Evolutionary conservation across 2,888 invertebrate species (phyloP), one percentile per base, ranked within the genome.

Genomic region (Pimpla rufipes): DNA sequence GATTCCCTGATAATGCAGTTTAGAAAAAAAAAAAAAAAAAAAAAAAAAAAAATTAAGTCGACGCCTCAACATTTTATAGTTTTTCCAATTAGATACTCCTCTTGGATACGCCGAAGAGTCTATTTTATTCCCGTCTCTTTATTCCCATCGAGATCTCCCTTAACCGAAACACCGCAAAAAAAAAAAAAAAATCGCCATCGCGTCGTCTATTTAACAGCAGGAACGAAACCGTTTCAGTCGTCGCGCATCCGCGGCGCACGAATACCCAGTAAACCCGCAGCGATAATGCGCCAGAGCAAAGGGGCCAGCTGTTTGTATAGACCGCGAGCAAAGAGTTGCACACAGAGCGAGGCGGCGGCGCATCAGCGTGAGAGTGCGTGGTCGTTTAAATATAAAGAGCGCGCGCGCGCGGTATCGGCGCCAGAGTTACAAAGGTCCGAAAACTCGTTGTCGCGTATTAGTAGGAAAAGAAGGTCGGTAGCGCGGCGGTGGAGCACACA

Each of bases 241-340:
- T n/a, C n/a, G 13, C 45, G 0, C 3, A 11, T 45, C 45, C 45
- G 6, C 2, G 21, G 10, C 42, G 45, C 29, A 13, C 23, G 7
- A 21, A 67, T 11, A 13, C 21, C 21, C 21, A 45, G 21, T 29
- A n/a, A 57, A 57, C 29, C 57, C 4, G 59, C 35, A 62, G n/a
- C 52, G 59, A 74, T 62, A 62, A 74, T 50, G 62, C 37, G 37
- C 5, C 16, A 47, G 23, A 37, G 45, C 50, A 74, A 74, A 66
- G 35, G 7, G 66, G 37, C 55, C 75, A 75, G 66, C 64, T 75
- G 75, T 75, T 75, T 66, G 75, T 42, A 66, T 23, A 62, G 16
- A 40, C 23, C 59, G 47, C 13, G 29, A 23, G 66, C 64, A 59
- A 47, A 73, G 59, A 37, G 35, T 50, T 13, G 18, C 21, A 18